Conservation (phyloP, 2,113 vertebrate genomes). For the Raphicerus campestris region DNA sequence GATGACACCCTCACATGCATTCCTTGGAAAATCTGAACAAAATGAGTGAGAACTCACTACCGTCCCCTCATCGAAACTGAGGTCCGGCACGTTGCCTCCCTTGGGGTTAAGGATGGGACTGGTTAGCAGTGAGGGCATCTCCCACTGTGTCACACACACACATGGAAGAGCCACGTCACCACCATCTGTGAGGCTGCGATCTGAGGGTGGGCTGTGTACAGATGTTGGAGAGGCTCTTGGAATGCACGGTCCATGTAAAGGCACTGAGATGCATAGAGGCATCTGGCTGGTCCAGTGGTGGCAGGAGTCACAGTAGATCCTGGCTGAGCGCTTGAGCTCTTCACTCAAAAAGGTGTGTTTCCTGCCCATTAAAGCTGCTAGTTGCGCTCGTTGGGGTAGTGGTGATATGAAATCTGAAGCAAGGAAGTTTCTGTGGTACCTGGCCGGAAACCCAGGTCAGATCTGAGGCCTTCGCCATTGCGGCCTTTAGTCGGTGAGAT, state of each 20-base stretch:
- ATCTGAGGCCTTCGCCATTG: too few relatives aligned
- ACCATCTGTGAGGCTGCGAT: accelerated
- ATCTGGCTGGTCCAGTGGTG: neutral
- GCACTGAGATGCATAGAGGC: neutral
- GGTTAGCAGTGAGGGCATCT: neutral
- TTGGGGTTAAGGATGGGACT: accelerated
- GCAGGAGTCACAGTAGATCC: neutral
- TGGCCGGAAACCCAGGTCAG: too few relatives aligned
- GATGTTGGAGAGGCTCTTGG: accelerated
- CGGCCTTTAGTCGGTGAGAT: too few relatives aligned
- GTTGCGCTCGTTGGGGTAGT: too few relatives aligned
- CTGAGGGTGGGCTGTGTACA: neutral
- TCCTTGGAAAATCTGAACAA: slow-evolving; percentile 40
- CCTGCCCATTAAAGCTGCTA: too few relatives aligned
- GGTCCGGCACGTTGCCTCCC: neutral
- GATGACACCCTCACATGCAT: neutral
- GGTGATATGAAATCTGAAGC: too few relatives aligned
- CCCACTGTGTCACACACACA: neutral
- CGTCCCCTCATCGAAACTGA: neutral
- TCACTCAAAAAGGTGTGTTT: too few relatives aligned
- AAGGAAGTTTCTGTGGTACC: too few relatives aligned
- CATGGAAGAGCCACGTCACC: too few relatives aligned
- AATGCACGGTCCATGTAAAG: neutral
- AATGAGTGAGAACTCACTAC: neutral
- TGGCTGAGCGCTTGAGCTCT: too few relatives aligned